Base-by-base conservation (phyloP, 2,113 vertebrate genomes). In the Phaethornis superciliosus region DNA sequence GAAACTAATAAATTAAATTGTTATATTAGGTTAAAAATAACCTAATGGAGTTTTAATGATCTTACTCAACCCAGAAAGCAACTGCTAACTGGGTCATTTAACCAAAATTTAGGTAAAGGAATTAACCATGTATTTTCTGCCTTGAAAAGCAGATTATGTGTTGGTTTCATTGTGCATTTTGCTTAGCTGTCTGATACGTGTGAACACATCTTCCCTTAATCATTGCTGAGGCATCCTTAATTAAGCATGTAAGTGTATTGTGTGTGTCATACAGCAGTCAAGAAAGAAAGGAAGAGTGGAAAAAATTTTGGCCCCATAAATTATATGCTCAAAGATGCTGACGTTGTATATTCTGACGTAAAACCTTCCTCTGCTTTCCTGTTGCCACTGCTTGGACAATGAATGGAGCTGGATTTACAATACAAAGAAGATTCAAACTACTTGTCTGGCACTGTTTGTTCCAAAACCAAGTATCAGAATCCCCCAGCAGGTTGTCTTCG, bases 11-110 rank as follows among this genome's bases (percentile, higher is more conserved):
- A 89, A 64, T 74, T 18, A 56, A 74, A 46, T 44, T 30, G 16
- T 49, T 84, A 32, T 74, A 7, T 89, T 84, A 89, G 59, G 42
- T 93, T 90, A 84, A 92, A 83, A 90, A 82, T 88, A 81, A 62
- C 67, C 22, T 93, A 91, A 84, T 81, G 23, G 54, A 26, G 8
- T 78, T 94, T 86, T 95, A 85, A 84, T 81, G 51, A 81, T 88
- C 75, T 68, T 72, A 55, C 55, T 87, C 71, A 94, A 89, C 70
- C 54, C 4, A 40, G 55, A 90, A 89, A 52, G 55, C 63, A 81
- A 72, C 26, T 30, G 63, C 21, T 85, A 51, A 42, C 6, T 83
- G 54, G 56, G 52, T 81, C 63, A 86, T 82, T 89, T 87, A 81
- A 49, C 60, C 3, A 70, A 59, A 71, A 71, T 17, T 76, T 82